phyloP scores from a whole-genome alignment of 2,797 vertebrate genomes.

The Acanthurus lineatus region DNA sequence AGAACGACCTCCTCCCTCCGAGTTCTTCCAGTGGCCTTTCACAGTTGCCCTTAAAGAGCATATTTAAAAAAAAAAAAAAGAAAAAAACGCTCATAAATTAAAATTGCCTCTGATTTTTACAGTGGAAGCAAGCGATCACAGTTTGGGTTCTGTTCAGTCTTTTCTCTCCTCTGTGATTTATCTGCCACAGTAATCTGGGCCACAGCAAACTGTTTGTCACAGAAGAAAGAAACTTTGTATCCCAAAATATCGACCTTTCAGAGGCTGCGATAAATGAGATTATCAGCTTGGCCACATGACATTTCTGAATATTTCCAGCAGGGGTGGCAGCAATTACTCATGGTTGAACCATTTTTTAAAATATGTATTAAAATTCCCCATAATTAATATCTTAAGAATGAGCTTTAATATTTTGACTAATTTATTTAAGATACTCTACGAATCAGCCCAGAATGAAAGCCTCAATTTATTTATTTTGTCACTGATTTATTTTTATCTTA shows the following conservation, averaged over 20 bases:
- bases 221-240: background rate
- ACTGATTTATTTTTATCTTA: background rate
- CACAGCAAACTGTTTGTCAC: constrained; percentile 12
- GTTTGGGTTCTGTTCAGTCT: constrained; percentile 16
- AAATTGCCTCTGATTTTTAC: constrained; percentile 27
- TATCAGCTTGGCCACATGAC: constrained; percentile 1
- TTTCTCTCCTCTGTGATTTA: constrained; percentile 31
- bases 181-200: constrained; percentile 28
- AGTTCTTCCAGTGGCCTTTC: constrained; percentile 23
- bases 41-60: constrained; percentile 17
- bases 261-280: constrained; percentile 6
- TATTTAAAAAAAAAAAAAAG: constrained; percentile 10
- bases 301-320: constrained; percentile 20
- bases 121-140: constrained; percentile 27
- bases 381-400: background rate
- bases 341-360: background rate
- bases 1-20: background rate
- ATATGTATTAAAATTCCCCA: too few relatives aligned
- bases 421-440: background rate
- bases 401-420: background rate
- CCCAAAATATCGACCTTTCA: constrained; percentile 9
- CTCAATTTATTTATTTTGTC: background rate
- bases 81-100: constrained; percentile 34
- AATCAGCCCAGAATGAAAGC: background rate
- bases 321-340: background rate